Evolutionary conservation across 1,140 invertebrate genomes (phyloP).

Genomic region (Heliconius hermathena): DNA sequence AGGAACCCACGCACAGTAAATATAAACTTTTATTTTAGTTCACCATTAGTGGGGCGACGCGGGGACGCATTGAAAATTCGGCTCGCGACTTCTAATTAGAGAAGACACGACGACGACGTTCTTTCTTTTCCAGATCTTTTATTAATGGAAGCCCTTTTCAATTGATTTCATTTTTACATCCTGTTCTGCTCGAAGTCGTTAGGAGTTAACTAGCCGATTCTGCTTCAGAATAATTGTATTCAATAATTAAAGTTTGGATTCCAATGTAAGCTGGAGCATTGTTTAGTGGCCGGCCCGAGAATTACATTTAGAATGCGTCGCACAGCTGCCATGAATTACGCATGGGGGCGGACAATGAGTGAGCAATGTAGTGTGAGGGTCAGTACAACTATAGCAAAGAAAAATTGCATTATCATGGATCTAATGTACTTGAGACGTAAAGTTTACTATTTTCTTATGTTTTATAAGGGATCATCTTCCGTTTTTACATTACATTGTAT

Average conservation of each 20-base stretch:
- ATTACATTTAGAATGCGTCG: conserved; percentile 76
- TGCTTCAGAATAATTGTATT: conserved; percentile 15
- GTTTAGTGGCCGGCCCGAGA: conserved; percentile 50
- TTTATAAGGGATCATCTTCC: neutral
- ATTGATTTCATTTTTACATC: conserved; percentile 75
- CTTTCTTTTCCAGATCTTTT: conserved; percentile 60
- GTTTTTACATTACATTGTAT: too few species aligned
- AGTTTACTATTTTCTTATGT: neutral
- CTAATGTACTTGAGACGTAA: conserved; percentile 5
- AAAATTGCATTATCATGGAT: conserved; percentile 22
- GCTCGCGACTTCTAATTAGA: conserved; percentile 77
- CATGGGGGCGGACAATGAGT: conserved; percentile 63
- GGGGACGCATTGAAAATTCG: conserved; percentile 72
- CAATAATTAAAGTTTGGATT: conserved; percentile 21
- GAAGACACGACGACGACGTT: conserved; percentile 65
- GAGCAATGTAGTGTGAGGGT: conserved; percentile 61
- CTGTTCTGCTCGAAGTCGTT: conserved; percentile 38
- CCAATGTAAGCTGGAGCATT: conserved; percentile 23
- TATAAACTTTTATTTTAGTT: conserved; percentile 79
- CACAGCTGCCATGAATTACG: conserved; percentile 63
- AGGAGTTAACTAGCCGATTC: conserved; percentile 18
- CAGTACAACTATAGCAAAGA: conserved; percentile 19
- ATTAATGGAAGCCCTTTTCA: conserved; percentile 71
- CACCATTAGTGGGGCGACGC: conserved; percentile 62
- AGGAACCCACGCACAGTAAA: conserved; percentile 73